Evolutionary conservation across 2,888 invertebrate genomes (phyloP).

Genomic region (Pherbina coryleti): DNA sequence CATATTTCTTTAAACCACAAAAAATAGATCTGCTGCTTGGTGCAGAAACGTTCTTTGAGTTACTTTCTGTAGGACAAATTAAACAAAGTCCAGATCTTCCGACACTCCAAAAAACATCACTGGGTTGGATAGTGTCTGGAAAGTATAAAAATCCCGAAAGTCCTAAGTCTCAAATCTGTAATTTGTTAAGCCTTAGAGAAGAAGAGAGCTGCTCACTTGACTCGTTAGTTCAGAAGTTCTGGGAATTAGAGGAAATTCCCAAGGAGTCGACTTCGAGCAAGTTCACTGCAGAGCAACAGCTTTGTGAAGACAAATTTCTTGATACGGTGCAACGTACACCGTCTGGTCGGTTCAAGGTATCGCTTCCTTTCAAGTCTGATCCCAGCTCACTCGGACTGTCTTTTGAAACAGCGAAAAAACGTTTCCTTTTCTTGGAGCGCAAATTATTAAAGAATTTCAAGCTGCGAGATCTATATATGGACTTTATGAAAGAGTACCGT

Average conservation of each 20-base stretch:
- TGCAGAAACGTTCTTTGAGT: slow-evolving; percentile 23
- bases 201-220: background rate
- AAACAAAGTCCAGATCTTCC: slow-evolving; percentile 18
- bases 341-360: slow-evolving; percentile 41
- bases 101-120: slow-evolving; percentile 31
- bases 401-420: slow-evolving; percentile 2
- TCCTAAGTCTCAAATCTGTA: background rate
- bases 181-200: background rate
- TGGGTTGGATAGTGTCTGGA: slow-evolving; percentile 32
- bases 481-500: slow-evolving; percentile 41
- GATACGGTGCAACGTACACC: slow-evolving; percentile 6
- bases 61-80: slow-evolving; percentile 25
- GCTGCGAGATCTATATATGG: background rate
- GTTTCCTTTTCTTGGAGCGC: background rate
- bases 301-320: too few species aligned
- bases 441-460: background rate
- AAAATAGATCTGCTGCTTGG: slow-evolving; percentile 28
- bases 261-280: background rate
- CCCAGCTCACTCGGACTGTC: background rate
- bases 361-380: slow-evolving; percentile 33
- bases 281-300: background rate
- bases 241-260: slow-evolving; percentile 38
- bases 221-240: slow-evolving; percentile 32
- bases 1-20: slow-evolving; percentile 31
- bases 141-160: slow-evolving; percentile 1